These are phyloP conservation scores for Brachystomella parvula DNA, from an alignment of 1,140 invertebrate species.

Conservation along the genomic window DNA sequence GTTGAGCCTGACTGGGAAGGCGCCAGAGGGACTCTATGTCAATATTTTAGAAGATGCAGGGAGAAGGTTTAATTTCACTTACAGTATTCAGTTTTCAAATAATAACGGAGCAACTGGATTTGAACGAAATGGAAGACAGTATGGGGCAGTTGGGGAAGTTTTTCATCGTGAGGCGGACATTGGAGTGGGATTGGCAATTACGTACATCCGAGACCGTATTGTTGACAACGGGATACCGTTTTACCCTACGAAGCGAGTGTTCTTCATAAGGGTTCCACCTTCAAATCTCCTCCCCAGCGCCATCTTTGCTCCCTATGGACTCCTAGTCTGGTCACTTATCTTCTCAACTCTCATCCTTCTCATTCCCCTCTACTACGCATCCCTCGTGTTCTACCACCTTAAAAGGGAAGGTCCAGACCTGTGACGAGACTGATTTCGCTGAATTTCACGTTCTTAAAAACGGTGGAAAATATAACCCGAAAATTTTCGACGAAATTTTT, in stretches of 20 bases:
- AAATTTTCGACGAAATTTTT: too few relatives aligned
- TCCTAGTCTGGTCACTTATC: not conserved
- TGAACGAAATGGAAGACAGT: not conserved
- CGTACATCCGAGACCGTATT: not conserved
- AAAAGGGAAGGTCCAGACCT: too few relatives aligned
- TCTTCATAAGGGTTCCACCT: not conserved
- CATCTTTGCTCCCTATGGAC: not conserved
- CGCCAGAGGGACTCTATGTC: constrained; percentile 39
- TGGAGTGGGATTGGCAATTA: not conserved
- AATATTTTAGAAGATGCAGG: not conserved
- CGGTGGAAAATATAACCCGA: too few relatives aligned
- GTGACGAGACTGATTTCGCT: too few relatives aligned
- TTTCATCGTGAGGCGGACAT: not conserved
- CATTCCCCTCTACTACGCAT: not conserved
- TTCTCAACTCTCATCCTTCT: not conserved
- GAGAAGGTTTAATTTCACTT: constrained; percentile 8
- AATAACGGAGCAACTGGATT: not conserved
- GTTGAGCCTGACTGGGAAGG: too few relatives aligned
- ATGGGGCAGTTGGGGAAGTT: constrained; percentile 2
- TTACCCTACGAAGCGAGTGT: not conserved
- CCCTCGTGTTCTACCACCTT: too few relatives aligned
- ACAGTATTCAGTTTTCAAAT: not conserved
- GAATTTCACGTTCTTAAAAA: too few relatives aligned
- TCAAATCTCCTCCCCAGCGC: not conserved
- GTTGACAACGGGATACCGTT: not conserved